A percentile compares a stretch with the other conserved stretches of the same genome.
These are phyloP conservation scores for Phyto melanocephala DNA, from an alignment of 2,888 invertebrate species.

Conservation along the genomic window DNA sequence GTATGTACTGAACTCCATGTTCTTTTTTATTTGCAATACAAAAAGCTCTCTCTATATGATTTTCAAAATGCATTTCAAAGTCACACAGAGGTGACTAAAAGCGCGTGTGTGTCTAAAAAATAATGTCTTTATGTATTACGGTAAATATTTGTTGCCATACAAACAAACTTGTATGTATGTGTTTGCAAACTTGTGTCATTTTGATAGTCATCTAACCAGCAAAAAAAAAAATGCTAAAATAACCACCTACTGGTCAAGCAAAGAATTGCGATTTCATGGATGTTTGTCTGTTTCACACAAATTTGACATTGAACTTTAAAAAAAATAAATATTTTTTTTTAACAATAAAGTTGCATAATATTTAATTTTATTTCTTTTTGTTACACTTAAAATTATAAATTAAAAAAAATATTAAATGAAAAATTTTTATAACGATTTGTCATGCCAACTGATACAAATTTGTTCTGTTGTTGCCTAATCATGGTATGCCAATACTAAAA, in stretches of 20 bases:
- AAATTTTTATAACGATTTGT: conserved; percentile 28
- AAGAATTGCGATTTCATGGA: background rate
- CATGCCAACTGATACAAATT: conserved; percentile 9
- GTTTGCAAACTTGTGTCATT: no score
- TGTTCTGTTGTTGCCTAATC: background rate
- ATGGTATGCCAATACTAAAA: conserved; percentile 1
- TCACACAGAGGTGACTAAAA: no score
- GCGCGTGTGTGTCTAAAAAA: no score
- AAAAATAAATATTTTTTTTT: background rate
- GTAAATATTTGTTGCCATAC: background rate
- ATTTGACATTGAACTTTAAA: conserved; percentile 17
- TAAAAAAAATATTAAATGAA: background rate
- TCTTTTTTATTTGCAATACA: no score
- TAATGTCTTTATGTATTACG: no score
- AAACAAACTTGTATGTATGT: no score
- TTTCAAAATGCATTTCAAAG: no score
- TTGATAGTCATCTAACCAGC: no score
- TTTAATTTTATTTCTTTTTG: background rate
- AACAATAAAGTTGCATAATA: conserved; percentile 21
- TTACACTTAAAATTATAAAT: background rate
- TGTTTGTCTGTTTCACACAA: background rate
- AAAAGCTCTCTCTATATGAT: no score
- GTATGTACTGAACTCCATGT: no score
- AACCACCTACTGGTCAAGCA: conserved; percentile 6
- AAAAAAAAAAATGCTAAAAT: background rate